Conservation (phyloP, 2,888 invertebrate genomes). For the Eupithecia subumbrata region DNA sequence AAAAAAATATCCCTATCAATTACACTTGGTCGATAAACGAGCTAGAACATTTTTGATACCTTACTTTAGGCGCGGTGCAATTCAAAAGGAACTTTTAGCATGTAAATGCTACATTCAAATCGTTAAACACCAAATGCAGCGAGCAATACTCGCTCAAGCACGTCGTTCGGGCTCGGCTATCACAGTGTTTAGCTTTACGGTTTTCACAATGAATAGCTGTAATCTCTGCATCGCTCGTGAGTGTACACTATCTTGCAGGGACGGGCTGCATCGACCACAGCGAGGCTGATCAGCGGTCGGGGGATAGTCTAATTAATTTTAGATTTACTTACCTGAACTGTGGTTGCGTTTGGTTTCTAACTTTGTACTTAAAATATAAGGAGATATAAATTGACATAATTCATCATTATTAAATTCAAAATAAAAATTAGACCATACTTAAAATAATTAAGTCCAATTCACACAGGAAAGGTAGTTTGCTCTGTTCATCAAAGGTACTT, state of each 20-base stretch:
- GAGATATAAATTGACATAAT: background rate
- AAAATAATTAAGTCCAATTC: too few species aligned
- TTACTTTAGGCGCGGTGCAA: background rate
- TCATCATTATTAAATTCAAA: background rate
- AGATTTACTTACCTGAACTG: background rate
- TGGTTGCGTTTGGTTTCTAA: background rate
- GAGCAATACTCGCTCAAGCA: too few species aligned
- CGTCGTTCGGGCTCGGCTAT: too few species aligned
- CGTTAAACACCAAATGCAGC: too few species aligned
- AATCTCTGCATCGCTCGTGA: conserved; percentile 8
- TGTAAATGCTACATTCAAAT: too few species aligned
- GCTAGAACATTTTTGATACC: background rate
- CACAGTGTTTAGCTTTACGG: too few species aligned
- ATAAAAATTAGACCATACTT: too few species aligned
- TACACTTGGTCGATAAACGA: background rate
- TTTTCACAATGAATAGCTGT: background rate
- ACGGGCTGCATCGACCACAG: background rate
- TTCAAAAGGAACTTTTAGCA: too few species aligned
- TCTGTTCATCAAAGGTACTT: too few species aligned
- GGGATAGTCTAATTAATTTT: conserved; percentile 1
- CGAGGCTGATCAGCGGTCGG: background rate
- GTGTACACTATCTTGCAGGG: background rate
- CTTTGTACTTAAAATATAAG: background rate
- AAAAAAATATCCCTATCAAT: too few species aligned
- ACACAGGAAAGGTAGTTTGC: too few species aligned